Evolutionary conservation across 2,888 invertebrate species (phyloP).

Genomic region (Drosophila mulleri): DNA sequence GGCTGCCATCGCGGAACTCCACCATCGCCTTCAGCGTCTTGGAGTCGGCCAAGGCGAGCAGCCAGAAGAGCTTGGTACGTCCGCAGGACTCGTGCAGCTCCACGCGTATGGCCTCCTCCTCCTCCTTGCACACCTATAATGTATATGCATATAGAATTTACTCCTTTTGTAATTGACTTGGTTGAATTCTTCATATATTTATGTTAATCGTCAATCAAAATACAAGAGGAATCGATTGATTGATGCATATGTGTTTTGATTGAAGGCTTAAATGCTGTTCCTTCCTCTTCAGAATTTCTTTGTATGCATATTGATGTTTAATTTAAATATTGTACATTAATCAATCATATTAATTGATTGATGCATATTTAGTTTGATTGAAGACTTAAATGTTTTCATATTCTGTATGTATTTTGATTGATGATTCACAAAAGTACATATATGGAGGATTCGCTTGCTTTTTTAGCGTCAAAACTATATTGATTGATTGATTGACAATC

Average conservation of each 20-base stretch:
- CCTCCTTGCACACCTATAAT: slow-evolving; percentile 91
- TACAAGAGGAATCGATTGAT: neutral
- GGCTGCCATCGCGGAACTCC: slow-evolving; percentile 93
- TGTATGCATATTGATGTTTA: too few relatives aligned
- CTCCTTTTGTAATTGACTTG: neutral
- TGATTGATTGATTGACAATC: neutral
- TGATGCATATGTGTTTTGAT: neutral
- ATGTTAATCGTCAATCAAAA: too few relatives aligned
- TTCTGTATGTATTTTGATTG: neutral
- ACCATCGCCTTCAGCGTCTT: slow-evolving; percentile 95
- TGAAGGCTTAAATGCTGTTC: too few relatives aligned
- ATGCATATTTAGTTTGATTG: neutral
- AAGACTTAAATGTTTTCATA: neutral
- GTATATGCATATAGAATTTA: neutral
- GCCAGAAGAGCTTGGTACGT: slow-evolving; percentile 97
- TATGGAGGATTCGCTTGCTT: neutral
- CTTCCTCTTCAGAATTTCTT: too few relatives aligned
- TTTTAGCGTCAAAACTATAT: neutral
- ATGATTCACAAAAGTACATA: neutral
- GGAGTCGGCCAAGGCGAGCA: slow-evolving; percentile 96
- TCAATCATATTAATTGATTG: too few relatives aligned
- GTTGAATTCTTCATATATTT: too few relatives aligned
- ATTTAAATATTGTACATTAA: too few relatives aligned
- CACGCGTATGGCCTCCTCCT: slow-evolving; percentile 97
- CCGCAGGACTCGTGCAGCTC: slow-evolving; percentile 99